These are phyloP conservation scores for Dioctria rufipes DNA, from an alignment of 2,888 invertebrate genomes.

Conservation along the genomic window DNA sequence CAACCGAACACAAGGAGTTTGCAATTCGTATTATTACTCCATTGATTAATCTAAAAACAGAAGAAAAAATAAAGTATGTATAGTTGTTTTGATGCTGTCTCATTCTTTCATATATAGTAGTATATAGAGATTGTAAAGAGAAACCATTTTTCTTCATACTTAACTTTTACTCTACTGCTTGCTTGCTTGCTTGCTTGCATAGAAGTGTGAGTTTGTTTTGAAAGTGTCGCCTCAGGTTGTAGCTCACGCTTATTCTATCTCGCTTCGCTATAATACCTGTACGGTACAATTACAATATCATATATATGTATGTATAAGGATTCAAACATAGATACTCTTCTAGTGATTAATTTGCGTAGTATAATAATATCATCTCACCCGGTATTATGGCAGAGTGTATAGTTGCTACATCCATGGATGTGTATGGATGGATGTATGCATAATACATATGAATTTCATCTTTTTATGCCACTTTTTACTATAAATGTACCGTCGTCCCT, in stretches of 20 bases:
- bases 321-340: background rate
- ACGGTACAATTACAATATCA: background rate
- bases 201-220: constrained; percentile 43
- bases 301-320: background rate
- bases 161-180: too few species aligned
- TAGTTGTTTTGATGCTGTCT: constrained; percentile 34
- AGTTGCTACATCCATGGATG: too few species aligned
- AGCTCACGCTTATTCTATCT: background rate
- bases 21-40: constrained; percentile 4
- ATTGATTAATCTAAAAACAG: constrained; percentile 29
- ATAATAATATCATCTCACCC: too few species aligned
- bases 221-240: constrained; percentile 8
- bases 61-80: background rate
- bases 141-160: too few species aligned
- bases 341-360: constrained; percentile 9
- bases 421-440: too few species aligned
- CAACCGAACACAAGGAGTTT: background rate
- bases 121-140: too few species aligned
- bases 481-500: constrained; percentile 19
- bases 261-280: background rate
- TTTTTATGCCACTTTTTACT: constrained; percentile 7
- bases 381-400: too few species aligned
- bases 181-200: too few species aligned
- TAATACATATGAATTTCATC: too few species aligned
- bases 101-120: background rate